These are phyloP conservation scores for Gasterosteus aculeatus DNA, from an alignment of 2,113 vertebrate genomes.

Conservation along the genomic window DNA sequence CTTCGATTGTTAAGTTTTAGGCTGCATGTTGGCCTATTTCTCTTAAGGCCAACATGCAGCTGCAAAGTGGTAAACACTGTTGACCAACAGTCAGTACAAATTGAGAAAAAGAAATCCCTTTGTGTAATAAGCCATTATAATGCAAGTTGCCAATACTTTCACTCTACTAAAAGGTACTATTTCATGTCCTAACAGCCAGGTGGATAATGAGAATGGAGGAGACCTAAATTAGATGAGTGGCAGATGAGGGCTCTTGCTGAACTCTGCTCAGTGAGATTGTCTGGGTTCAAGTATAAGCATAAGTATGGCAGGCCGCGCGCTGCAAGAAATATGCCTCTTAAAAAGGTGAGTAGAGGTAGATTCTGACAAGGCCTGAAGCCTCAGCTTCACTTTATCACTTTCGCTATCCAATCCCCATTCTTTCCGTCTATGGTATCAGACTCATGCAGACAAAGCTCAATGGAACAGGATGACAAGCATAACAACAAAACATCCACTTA, in stretches of 20 bases:
- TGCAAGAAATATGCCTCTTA: not conserved
- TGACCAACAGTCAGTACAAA: not conserved
- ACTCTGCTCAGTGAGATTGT: constrained; percentile 21
- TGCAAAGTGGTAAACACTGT: not conserved
- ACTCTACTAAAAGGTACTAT: not conserved
- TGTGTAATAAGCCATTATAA: not conserved
- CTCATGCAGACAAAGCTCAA: not conserved
- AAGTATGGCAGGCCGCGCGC: constrained; percentile 3
- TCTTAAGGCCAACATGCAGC: not conserved
- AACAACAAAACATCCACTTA: constrained; percentile 73
- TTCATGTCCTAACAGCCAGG: constrained; percentile 6
- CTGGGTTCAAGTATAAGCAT: constrained; percentile 7
- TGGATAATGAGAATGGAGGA: constrained; percentile 17
- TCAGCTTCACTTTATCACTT: constrained; percentile 10
- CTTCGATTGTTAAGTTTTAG: not conserved
- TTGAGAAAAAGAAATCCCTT: not conserved
- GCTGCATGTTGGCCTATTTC: not conserved
- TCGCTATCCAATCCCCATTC: not conserved
- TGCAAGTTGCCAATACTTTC: not conserved
- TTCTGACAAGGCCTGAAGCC: not conserved
- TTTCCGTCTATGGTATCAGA: too few species aligned
- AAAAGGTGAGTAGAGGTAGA: not conserved
- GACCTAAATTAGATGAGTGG: constrained; percentile 24
- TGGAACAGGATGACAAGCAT: constrained; percentile 1
- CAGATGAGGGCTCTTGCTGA: constrained; percentile 24